Percentiles rank a stretch among this genome's conserved stretches.
Evolutionary conservation across 1,140 invertebrate genomes (phyloP).

Genomic region (Trichoplusia ni): DNA sequence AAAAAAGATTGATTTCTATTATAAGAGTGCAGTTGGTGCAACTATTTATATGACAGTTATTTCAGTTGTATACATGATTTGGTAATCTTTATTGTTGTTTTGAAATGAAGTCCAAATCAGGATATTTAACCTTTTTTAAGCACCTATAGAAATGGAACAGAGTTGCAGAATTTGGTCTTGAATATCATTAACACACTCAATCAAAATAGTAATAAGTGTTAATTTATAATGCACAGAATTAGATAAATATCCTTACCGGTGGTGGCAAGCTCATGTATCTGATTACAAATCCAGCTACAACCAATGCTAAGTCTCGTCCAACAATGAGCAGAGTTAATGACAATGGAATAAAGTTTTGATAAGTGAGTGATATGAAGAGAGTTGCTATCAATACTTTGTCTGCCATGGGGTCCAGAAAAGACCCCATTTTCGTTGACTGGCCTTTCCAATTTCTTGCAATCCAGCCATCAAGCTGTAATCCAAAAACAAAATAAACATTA

Average conservation of each 20-base stretch:
- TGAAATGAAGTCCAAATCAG: no score
- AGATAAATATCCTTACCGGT: slow-evolving; percentile 85
- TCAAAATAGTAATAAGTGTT: no score
- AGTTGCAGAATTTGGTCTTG: no score
- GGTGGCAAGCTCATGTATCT: slow-evolving; percentile 94
- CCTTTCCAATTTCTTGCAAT: slow-evolving; percentile 96
- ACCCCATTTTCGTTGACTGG: slow-evolving; percentile 95
- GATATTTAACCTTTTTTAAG: no score
- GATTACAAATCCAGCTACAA: slow-evolving; percentile 92
- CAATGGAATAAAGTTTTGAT: slow-evolving; percentile 92
- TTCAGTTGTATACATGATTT: no score
- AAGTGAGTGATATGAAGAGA: slow-evolving; percentile 93
- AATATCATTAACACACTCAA: no score
- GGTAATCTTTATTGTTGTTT: no score
- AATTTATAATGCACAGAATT: no score
- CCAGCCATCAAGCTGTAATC: slow-evolving; percentile 94
- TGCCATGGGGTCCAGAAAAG: slow-evolving; percentile 98
- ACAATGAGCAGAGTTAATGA: slow-evolving; percentile 93
- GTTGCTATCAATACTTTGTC: slow-evolving; percentile 97
- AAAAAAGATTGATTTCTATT: no score
- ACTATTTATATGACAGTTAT: no score
- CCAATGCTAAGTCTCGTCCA: slow-evolving; percentile 90
- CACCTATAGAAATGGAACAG: no score
- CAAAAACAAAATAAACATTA: slow-evolving; percentile 34
- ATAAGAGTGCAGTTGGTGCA: no score